phyloP scores from a whole-genome alignment of 2,797 vertebrate genomes.

The Sphenopsis melanotis region DNA sequence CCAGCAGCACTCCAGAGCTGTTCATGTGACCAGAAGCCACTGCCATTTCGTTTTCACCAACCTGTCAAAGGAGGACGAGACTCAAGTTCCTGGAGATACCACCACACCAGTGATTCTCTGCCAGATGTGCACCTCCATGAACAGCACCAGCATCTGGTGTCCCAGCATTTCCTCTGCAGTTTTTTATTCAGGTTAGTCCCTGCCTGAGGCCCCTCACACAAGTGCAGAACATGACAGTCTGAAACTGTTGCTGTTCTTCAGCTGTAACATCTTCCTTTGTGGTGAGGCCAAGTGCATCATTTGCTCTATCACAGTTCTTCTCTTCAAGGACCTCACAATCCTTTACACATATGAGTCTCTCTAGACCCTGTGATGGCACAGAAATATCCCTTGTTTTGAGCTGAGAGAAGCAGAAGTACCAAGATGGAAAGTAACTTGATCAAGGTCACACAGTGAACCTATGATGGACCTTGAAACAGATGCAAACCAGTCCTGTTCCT shows the following conservation, averaged over 20 bases:
- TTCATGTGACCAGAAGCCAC: slow-evolving; percentile 79
- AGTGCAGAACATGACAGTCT: not conserved
- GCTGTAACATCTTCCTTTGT: not conserved
- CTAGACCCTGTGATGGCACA: not conserved
- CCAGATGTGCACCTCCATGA: not conserved
- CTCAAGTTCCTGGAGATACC: slow-evolving; percentile 43
- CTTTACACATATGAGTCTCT: not conserved
- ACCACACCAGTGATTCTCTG: not conserved
- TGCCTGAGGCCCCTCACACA: not conserved
- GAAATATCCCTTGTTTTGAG: not conserved
- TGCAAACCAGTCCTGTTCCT: not conserved
- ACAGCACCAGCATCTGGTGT: not conserved
- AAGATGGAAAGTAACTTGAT: not conserved
- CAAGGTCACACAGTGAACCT: not conserved
- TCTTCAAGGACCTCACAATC: not conserved
- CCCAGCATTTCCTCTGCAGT: not conserved
- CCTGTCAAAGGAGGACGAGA: slow-evolving; percentile 78
- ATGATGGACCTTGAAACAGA: not conserved
- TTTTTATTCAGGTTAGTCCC: not conserved
- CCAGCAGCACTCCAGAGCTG: slow-evolving; percentile 79
- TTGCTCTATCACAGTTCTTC: not conserved
- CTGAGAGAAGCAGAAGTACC: not conserved
- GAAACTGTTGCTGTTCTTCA: not conserved
- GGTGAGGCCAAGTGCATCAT: not conserved
- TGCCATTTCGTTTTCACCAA: slow-evolving; percentile 84